These are phyloP conservation scores for Apamea crenata DNA, from an alignment of 2,888 invertebrate species.

Conservation along the genomic window DNA sequence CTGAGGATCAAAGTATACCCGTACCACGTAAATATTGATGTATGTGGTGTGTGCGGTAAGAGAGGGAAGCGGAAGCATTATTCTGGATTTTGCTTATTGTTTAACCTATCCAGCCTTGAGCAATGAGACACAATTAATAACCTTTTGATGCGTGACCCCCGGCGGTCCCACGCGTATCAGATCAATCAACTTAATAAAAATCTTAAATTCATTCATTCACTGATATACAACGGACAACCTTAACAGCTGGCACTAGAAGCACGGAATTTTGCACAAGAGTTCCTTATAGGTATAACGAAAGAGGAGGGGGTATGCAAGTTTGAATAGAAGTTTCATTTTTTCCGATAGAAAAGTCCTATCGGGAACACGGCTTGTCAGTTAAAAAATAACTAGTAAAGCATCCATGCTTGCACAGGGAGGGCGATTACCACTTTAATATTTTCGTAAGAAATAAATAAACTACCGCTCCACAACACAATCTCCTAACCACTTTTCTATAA, in stretches of 20 bases:
- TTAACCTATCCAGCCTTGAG: background rate
- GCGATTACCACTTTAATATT: no score
- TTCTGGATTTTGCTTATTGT: background rate
- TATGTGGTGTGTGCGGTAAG: background rate
- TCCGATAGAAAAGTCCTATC: background rate
- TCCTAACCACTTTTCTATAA: background rate
- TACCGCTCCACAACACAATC: no score
- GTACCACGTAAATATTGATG: conserved; percentile 2
- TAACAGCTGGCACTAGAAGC: background rate
- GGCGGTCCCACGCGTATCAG: background rate
- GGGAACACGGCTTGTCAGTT: background rate
- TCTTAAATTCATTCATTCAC: background rate
- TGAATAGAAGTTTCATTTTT: background rate
- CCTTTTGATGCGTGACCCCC: background rate
- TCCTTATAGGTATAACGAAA: background rate
- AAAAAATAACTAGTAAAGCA: background rate
- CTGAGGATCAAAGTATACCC: conserved; percentile 4
- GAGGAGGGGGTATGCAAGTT: background rate
- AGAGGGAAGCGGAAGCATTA: background rate
- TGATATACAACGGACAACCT: background rate
- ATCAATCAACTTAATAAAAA: background rate
- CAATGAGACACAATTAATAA: background rate
- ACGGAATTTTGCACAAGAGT: background rate
- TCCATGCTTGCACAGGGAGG: no score
- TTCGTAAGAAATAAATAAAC: no score